A percentile compares a stretch with the other conserved stretches of the same genome.
phyloP scores from a whole-genome alignment of 2,113 vertebrate genomes.

The Sceloporus tristichus region DNA sequence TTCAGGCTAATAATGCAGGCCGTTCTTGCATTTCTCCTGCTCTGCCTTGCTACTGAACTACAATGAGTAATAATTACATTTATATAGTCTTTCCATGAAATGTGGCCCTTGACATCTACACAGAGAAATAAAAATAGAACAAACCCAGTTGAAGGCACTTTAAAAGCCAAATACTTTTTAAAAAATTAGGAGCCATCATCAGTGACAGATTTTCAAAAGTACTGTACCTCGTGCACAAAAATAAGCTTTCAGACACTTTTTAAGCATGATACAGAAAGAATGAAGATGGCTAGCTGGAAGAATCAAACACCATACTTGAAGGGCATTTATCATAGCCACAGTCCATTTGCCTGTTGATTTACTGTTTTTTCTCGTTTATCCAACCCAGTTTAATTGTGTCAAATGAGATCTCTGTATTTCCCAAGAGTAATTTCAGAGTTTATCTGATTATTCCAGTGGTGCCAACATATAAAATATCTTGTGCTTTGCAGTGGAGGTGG shows the following conservation, averaged over 20 bases:
- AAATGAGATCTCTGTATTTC: not conserved
- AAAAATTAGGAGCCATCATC: not conserved
- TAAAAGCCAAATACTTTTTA: not conserved
- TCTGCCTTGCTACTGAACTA: not conserved
- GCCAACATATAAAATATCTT: constrained; percentile 11
- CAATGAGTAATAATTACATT: not conserved
- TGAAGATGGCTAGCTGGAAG: not conserved
- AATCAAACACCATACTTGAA: not conserved
- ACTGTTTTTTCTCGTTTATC: not conserved
- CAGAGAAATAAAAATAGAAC: not conserved
- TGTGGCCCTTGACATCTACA: not conserved
- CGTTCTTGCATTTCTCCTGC: not conserved
- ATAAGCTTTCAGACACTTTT: not conserved
- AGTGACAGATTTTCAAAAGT: not conserved
- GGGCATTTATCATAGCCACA: not conserved
- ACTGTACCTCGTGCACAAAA: not conserved
- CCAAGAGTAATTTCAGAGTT: not conserved
- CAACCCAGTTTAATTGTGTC: not conserved
- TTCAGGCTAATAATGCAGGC: not conserved
- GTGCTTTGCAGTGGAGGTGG: not conserved
- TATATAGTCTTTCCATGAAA: not conserved
- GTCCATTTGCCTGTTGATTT: not conserved
- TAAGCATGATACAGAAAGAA: not conserved
- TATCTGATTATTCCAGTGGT: not conserved
- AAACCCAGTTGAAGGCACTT: not conserved